A percentile compares a stretch with the other conserved stretches of the same genome.
phyloP scores from a whole-genome alignment of 1,140 invertebrate genomes.

The Macrobrachium nipponense region DNA sequence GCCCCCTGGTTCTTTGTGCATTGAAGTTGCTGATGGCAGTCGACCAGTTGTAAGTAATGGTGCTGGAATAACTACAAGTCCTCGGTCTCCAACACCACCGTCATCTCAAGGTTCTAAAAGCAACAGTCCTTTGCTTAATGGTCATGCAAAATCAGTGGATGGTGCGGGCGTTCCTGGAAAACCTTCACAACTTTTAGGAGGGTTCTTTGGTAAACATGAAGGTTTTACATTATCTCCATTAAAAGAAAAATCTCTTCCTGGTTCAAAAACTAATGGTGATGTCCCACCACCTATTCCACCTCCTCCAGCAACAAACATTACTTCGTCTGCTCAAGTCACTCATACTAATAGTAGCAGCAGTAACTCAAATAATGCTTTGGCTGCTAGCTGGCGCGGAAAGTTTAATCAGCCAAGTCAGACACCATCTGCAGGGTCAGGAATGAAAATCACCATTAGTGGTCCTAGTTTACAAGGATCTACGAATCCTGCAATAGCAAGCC shows the following conservation, averaged over 20 bases:
- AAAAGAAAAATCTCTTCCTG: slow-evolving; percentile 40
- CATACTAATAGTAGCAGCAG: slow-evolving; percentile 23
- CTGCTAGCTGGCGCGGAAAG: slow-evolving; percentile 1
- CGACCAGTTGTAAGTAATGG: background rate
- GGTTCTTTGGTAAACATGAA: slow-evolving; percentile 53
- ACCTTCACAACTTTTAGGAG: slow-evolving; percentile 12
- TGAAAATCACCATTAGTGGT: slow-evolving; percentile 54
- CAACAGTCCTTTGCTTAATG: slow-evolving; percentile 64
- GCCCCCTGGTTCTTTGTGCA: slow-evolving; percentile 29
- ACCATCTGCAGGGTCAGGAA: slow-evolving; percentile 1
- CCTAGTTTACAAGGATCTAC: slow-evolving; percentile 63
- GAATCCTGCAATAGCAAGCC: slow-evolving; percentile 53
- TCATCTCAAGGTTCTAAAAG: slow-evolving; percentile 63
- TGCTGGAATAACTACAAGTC: slow-evolving; percentile 7
- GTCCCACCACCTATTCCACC: slow-evolving; percentile 35
- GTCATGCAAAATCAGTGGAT: slow-evolving; percentile 53
- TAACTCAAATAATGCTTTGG: background rate
- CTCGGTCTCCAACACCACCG: slow-evolving; percentile 52
- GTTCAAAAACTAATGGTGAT: slow-evolving; percentile 1
- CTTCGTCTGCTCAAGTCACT: slow-evolving; percentile 3
- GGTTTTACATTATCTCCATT: slow-evolving; percentile 59
- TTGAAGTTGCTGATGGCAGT: slow-evolving; percentile 33
- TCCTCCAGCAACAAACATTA: background rate
- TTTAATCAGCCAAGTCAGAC: background rate
- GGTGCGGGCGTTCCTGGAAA: slow-evolving; percentile 4